phyloP scores from a whole-genome alignment of 1,140 invertebrate genomes.

The Phortica variegata region DNA sequence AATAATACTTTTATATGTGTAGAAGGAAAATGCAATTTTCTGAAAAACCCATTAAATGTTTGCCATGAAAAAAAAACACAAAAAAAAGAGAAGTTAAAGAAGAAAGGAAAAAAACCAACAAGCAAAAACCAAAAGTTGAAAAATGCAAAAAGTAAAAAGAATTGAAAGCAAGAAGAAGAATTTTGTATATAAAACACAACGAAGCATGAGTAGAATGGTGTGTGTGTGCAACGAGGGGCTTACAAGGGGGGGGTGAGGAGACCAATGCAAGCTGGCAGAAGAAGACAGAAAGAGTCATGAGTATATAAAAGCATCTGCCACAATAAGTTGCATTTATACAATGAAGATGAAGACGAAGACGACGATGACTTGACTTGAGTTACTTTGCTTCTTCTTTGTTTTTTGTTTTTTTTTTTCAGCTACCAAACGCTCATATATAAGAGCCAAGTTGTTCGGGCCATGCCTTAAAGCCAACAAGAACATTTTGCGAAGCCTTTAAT shows the following conservation, averaged over 20 bases:
- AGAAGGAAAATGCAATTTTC: slow-evolving; percentile 57
- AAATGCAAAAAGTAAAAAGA: not conserved
- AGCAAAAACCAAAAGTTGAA: slow-evolving; percentile 3
- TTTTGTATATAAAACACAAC: slow-evolving; percentile 47
- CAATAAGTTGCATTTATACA: too few relatives aligned
- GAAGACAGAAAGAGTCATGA: slow-evolving; percentile 21
- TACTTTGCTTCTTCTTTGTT: too few relatives aligned
- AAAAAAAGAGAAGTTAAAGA: not conserved
- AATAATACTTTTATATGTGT: slow-evolving; percentile 38
- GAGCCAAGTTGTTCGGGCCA: too few relatives aligned
- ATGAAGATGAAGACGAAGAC: too few relatives aligned
- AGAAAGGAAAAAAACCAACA: slow-evolving; percentile 15
- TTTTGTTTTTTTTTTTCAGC: too few relatives aligned
- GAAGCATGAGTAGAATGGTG: slow-evolving; percentile 27
- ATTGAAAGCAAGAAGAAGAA: slow-evolving; percentile 14
- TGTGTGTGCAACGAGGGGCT: slow-evolving; percentile 22
- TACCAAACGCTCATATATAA: too few relatives aligned
- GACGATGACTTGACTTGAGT: too few relatives aligned
- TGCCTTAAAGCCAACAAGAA: too few relatives aligned
- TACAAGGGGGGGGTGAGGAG: slow-evolving; percentile 5
- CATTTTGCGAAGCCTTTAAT: too few relatives aligned
- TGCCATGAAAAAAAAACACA: slow-evolving; percentile 32
- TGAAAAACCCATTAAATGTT: slow-evolving; percentile 57
- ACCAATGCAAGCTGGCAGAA: not conserved
- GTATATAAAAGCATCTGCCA: too few relatives aligned